phyloP scores from a whole-genome alignment of 2,888 invertebrate species.

The Xestia xanthographa region DNA sequence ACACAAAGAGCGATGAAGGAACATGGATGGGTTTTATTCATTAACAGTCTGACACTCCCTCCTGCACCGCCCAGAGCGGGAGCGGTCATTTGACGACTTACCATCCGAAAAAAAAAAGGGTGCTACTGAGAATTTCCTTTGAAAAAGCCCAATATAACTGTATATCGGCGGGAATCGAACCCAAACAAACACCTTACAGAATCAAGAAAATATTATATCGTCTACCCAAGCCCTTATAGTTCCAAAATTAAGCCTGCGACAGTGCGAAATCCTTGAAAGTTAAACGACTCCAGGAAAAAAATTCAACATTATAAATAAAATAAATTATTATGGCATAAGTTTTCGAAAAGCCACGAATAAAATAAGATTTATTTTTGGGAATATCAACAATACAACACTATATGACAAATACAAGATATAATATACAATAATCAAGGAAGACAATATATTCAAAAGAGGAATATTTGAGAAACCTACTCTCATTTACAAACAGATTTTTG shows the following conservation, averaged over 20 bases:
- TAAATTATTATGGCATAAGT: slow-evolving; percentile 23
- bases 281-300: background rate
- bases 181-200: too few species aligned
- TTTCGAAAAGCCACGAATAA: slow-evolving; percentile 5
- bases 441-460: slow-evolving; percentile 31
- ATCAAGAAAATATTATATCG: background rate
- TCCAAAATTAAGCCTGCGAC: slow-evolving; percentile 22
- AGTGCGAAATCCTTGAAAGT: background rate
- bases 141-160: background rate
- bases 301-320: slow-evolving; percentile 8
- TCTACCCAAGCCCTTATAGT: background rate
- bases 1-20: too few species aligned
- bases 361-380: background rate
- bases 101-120: too few species aligned
- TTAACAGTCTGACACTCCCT: too few species aligned
- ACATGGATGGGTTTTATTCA: too few species aligned
- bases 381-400: slow-evolving; percentile 27
- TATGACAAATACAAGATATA: slow-evolving; percentile 32
- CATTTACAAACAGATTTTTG: background rate
- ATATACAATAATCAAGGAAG: slow-evolving; percentile 56
- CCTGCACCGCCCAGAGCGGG: too few species aligned
- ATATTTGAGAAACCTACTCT: background rate
- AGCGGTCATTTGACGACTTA: too few species aligned
- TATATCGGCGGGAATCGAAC: background rate
- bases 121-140: background rate